Evolutionary conservation across 2,888 invertebrate genomes (phyloP), one percentile per base, ranked within the genome.

Genomic region (Xestia ashworthii): DNA sequence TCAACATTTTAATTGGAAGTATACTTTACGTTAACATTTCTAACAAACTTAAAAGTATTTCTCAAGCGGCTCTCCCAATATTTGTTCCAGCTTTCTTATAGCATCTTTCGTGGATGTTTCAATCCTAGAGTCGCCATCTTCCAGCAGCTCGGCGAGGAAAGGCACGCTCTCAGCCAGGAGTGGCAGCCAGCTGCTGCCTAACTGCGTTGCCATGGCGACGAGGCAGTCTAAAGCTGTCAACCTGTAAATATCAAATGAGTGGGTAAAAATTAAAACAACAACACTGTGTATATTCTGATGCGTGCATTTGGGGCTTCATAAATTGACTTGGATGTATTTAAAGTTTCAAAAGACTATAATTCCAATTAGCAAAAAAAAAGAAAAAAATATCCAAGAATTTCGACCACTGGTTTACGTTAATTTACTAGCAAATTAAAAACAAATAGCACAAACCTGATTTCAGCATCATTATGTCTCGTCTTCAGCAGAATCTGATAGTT

Each of bases 141-240:
- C 99, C 88, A 99, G 97, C 25, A 99, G 96, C 92, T 99, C 99
- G 0, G 99, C 99, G 55, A 99, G 96, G 97, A 99, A 99, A 0
- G 99, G 99, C 81, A 99, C 98, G 8, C 99, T 99, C 92, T 99
- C 99, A 0, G 99, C 99, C 71, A 99, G 94, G 1, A 99, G 97
- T 0, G 99, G 98, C 88, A 99, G 97, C 95, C 99, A 99, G 91
- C 98, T 98, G 92, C 99, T 98, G 5, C 98, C 99, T 3, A 99
- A 96, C 92, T 98, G 98, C 69, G 97, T 97, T 5, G 98, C 99
- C 90, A 99, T 97, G 87, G 98, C 98, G 73, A 98, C 98, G 86
- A 98, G 95, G 82, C 98, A 98, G 84, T 98, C 97, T 62, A 99
- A 95, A 0, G 98, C 97, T 71, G 97, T 97, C 71, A 98, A 96